Conservation (phyloP, 2,113 vertebrate genomes). For the Diglossa brunneiventris region DNA sequence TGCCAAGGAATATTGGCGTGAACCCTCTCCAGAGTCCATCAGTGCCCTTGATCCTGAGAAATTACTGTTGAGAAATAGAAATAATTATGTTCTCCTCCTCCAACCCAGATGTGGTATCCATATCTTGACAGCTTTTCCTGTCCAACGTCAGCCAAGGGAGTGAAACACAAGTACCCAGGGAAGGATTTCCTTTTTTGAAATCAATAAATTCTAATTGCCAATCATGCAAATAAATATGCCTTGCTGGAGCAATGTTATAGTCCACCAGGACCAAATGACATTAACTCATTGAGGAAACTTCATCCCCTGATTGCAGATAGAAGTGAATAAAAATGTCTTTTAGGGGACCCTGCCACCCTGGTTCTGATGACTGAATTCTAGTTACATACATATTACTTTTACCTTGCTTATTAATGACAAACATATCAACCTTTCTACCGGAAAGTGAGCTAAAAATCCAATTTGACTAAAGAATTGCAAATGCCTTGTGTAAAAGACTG, state of each 20-base stretch:
- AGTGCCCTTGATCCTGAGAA: slow-evolving; percentile 62
- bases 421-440: slow-evolving; percentile 37
- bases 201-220: slow-evolving; percentile 69
- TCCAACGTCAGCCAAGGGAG: slow-evolving; percentile 19
- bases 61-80: slow-evolving; percentile 66
- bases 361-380: slow-evolving; percentile 30
- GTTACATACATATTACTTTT: slow-evolving; percentile 19
- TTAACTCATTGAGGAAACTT: slow-evolving; percentile 54
- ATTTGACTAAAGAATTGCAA: slow-evolving; percentile 77
- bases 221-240: slow-evolving; percentile 67
- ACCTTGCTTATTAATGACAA: slow-evolving; percentile 53
- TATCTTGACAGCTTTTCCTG: slow-evolving; percentile 61
- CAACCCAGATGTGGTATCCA: slow-evolving; percentile 52
- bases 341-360: not conserved
- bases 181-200: slow-evolving; percentile 65
- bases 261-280: not conserved
- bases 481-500: slow-evolving; percentile 52
- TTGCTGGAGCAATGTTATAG: slow-evolving; percentile 34
- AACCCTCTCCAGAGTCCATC: slow-evolving; percentile 65
- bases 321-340: slow-evolving; percentile 29
- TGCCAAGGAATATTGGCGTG: slow-evolving; percentile 41
- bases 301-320: slow-evolving; percentile 1
- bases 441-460: slow-evolving; percentile 79
- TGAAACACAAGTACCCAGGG: slow-evolving; percentile 50
- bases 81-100: slow-evolving; percentile 60